These are phyloP conservation scores for Himantopus leucocephalus DNA, from an alignment of 2,113 vertebrate species.

Conservation along the genomic window DNA sequence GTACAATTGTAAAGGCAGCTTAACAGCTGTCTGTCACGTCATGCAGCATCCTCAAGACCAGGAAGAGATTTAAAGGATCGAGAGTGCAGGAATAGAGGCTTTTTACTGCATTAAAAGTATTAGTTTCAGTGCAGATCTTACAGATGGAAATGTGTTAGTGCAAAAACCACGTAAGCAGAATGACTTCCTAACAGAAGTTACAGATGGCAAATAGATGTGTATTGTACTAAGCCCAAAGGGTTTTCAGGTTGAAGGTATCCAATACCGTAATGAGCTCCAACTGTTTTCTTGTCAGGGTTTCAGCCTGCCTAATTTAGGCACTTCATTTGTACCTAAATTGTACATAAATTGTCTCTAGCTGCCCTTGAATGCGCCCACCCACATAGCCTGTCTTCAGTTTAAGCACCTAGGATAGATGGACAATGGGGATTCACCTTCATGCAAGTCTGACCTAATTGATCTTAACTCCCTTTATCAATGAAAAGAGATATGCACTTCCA, in stretches of 20 bases:
- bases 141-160: background rate
- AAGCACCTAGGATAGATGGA: background rate
- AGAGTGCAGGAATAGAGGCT: background rate
- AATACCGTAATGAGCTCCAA: background rate
- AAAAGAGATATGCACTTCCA: background rate
- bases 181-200: background rate
- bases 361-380: background rate
- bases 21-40: background rate
- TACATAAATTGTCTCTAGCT: background rate
- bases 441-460: fast-evolving
- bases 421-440: background rate
- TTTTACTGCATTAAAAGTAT: background rate
- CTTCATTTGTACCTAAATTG: background rate
- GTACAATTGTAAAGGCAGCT: background rate
- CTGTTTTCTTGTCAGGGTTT: background rate
- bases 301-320: background rate
- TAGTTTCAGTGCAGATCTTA: background rate
- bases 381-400: background rate
- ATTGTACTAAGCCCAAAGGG: background rate
- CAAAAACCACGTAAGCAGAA: background rate
- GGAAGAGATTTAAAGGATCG: background rate
- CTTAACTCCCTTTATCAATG: background rate
- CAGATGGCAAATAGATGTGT: background rate
- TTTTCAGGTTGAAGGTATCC: background rate
- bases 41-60: background rate